phyloP scores from a whole-genome alignment of 2,113 vertebrate genomes.

The Ammodytes dubius region DNA sequence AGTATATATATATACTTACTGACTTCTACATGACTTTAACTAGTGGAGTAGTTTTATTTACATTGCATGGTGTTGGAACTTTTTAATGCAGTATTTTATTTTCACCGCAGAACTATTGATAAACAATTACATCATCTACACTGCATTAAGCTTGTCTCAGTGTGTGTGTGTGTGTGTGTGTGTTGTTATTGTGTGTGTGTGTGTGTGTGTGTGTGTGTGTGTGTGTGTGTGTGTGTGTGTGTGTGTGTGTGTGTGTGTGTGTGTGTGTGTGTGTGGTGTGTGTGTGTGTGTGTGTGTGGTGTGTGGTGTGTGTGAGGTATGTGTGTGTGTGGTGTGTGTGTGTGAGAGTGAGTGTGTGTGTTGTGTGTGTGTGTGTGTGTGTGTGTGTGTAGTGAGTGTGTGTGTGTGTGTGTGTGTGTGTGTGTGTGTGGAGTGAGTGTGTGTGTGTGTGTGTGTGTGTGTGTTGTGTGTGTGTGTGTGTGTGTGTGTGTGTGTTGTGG shows the following conservation, averaged over 20 bases:
- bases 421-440: neutral
- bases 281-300: neutral
- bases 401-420: neutral
- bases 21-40: no score
- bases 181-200: neutral
- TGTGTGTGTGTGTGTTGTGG: neutral
- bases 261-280: neutral
- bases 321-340: conserved; percentile 7
- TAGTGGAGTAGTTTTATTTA: no score
- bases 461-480: conserved; percentile 2
- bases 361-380: neutral
- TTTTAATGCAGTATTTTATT: no score
- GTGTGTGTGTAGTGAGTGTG: neutral
- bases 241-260: neutral
- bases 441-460: conserved; percentile 1
- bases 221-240: no score
- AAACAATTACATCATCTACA: no score
- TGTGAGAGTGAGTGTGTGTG: conserved; percentile 22
- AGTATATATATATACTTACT: no score
- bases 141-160: no score
- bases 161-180: no score
- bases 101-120: no score
- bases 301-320: no score
- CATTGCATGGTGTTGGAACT: no score
- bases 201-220: neutral